phyloP scores from a whole-genome alignment of 2,888 invertebrate genomes.

The Lasius fuliginosus region DNA sequence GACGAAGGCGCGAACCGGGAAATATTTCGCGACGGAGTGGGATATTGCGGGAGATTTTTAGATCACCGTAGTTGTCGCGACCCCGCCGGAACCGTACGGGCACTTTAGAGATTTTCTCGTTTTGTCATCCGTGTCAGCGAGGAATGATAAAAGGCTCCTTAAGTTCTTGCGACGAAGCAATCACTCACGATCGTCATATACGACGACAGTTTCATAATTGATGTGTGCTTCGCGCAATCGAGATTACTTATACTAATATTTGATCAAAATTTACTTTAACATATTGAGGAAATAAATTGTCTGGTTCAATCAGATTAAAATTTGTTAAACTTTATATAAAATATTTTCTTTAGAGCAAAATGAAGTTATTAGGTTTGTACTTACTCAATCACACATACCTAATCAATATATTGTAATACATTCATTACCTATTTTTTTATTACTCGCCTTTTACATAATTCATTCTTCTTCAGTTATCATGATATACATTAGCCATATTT shows the following conservation, averaged over 20 bases:
- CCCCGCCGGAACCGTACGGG: constrained; percentile 39
- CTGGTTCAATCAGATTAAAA: neutral
- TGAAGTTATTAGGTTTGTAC: neutral
- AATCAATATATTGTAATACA: neutral
- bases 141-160: constrained; percentile 36
- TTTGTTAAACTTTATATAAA: neutral
- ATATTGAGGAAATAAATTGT: neutral
- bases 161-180: constrained; percentile 26
- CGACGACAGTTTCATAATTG: constrained; percentile 22
- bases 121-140: constrained; percentile 38
- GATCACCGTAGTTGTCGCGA: constrained; percentile 38
- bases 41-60: constrained; percentile 59
- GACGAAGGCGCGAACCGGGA: constrained; percentile 41
- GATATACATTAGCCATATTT: neutral
- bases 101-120: constrained; percentile 47
- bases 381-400: neutral
- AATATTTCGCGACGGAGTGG: constrained; percentile 62
- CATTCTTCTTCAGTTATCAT: neutral
- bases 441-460: neutral
- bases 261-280: neutral
- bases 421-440: neutral
- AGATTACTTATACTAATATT: constrained; percentile 4
- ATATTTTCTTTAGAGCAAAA: neutral
- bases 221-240: neutral
- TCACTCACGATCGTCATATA: neutral